Evolutionary conservation across 2,888 invertebrate genomes (phyloP).

Genomic region (Orthonevra nobilis): DNA sequence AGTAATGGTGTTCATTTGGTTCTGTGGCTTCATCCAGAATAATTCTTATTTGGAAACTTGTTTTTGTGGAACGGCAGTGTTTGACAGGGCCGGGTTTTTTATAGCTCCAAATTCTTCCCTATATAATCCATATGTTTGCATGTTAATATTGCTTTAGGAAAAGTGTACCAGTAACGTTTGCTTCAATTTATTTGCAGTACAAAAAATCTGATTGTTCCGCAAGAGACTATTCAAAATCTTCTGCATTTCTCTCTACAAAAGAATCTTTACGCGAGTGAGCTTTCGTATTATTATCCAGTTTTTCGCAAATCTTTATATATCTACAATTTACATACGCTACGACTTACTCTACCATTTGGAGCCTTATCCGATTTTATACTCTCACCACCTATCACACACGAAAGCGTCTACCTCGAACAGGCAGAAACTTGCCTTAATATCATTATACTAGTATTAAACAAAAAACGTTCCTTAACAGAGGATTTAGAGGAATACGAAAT

Average conservation of each 20-base stretch:
- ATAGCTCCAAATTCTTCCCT: no score
- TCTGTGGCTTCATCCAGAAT: no score
- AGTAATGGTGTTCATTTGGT: no score
- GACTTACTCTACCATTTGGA: constrained; percentile 72
- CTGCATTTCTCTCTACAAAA: constrained; percentile 72
- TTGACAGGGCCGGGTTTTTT: no score
- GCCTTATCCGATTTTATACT: constrained; percentile 72
- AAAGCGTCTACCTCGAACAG: constrained; percentile 72
- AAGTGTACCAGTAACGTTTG: no score
- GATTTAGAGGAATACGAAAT: constrained; percentile 74
- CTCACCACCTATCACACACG: constrained; percentile 65
- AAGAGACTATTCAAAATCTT: constrained; percentile 71
- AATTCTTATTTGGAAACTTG: no score
- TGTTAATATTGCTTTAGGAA: no score
- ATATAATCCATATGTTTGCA: no score
- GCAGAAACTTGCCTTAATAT: constrained; percentile 75
- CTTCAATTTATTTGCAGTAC: constrained; percentile 69
- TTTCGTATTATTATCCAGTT: constrained; percentile 73
- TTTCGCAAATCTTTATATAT: constrained; percentile 74
- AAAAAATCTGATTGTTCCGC: constrained; percentile 63
- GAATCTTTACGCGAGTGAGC: constrained; percentile 60
- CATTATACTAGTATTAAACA: constrained; percentile 73
- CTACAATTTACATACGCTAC: constrained; percentile 74
- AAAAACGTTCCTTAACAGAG: constrained; percentile 57
- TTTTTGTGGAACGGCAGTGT: no score